phyloP scores from a whole-genome alignment of 2,113 vertebrate species.

The Eurypyga helias region DNA sequence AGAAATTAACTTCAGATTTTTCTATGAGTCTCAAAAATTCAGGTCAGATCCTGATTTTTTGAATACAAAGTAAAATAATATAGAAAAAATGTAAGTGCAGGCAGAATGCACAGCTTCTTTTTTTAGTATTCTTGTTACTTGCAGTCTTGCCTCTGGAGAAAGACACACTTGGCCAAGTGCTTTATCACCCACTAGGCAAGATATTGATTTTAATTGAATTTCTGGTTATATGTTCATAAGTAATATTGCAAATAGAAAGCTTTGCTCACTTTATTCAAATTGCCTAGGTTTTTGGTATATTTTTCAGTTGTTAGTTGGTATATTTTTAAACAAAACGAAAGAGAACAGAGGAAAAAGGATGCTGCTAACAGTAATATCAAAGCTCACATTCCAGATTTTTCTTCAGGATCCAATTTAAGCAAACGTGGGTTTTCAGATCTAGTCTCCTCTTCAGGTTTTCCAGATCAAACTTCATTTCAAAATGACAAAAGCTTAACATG shows the following conservation, averaged over 20 bases:
- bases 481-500: background rate
- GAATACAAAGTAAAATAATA: background rate
- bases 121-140: background rate
- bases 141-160: background rate
- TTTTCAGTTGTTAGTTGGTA: background rate
- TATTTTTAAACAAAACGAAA: background rate
- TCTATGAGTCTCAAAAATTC: background rate
- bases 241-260: background rate
- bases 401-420: background rate
- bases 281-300: background rate
- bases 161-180: background rate
- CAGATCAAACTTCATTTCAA: background rate
- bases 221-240: background rate
- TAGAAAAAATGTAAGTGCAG: background rate
- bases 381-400: background rate
- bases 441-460: background rate
- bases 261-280: background rate
- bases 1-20: background rate
- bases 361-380: background rate
- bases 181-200: background rate
- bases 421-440: background rate
- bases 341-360: background rate
- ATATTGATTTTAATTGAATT: background rate
- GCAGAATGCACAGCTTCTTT: background rate
- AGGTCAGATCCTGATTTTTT: background rate